Evolutionary conservation across 1,140 invertebrate species (phyloP), one percentile per base, ranked within the genome.

Genomic region (Tetragonula clypearis): DNA sequence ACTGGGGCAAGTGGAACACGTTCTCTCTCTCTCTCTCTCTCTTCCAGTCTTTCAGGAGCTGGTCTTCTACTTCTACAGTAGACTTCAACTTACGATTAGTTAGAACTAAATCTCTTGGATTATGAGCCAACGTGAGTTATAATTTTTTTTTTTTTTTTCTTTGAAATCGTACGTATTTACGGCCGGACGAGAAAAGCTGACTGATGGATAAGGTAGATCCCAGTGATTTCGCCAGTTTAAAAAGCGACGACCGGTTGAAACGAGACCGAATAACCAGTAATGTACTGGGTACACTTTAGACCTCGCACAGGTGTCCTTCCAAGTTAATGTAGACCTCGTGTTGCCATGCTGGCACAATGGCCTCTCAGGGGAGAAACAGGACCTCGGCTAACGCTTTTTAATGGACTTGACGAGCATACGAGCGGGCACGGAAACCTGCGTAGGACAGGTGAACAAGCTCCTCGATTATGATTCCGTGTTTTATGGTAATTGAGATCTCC

Each of bases 401-500:
- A 76, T 68, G 49, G 81, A 56, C 73, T 77, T 66, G n/a, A 66
- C 73, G 35, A 35, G 60, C 21, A 53, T 56, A 62, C 53, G 35
- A 66, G 53, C 62, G 60, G n/a, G 30, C 60, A 55, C 26, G 26
- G 35, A 4, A 19, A 55, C 79, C 35, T 1, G n/a, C 65, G 65
- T 79, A 35, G 55, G 35, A 81, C 79, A 81, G 79, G 69, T 73
- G 79, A 80, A 30, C 1, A 35, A n/a, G 3, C 30, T 17, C 3
- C 2, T 30, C n/a, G 69, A 81, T 49, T 49, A 49, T 80, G 79
- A 80, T 68, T 41, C 17, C 41, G 68, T 68, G 68, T 73, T 81
- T 73, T 69, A 21, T 15, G 69, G 56, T 81, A 74, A 82, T 82
- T 68, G 76, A 77, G 26, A 82, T 68, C 49, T 30, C 12, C 30